Evolutionary conservation across 1,140 invertebrate species (phyloP), one percentile per base, ranked within the genome.

Genomic region (Melitaea cinxia): DNA sequence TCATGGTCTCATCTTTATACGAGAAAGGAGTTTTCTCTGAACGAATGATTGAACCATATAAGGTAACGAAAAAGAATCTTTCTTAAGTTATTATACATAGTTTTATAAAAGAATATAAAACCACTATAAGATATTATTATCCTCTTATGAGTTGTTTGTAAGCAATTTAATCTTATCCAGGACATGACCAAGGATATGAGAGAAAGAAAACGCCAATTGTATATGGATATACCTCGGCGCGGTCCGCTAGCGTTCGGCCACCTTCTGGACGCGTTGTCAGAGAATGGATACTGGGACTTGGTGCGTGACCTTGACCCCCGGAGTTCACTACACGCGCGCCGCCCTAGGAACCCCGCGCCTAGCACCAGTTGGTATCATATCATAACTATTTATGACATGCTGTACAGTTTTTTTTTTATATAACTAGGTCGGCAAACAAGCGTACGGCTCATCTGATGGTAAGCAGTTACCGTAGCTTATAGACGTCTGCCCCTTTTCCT

Each of bases 21-120:
- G 88, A 91, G 70, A 91, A 88, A 68, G 84, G 82, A 35, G 89
- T 91, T 2, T 91, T 91, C 60, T 89, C 91, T 0, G 75, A 82
- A 17, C 72, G 73, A 49, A 91, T 91, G 88, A 89, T 89, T 24
- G 91, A 91, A 70, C 80, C 76, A 7, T 91, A 87, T 55, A 81
- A 72, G 67, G 91, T 91, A 67, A 78, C 17, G 3, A 9, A 14
- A 12, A n/a, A 0, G 2, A 3, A 37, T n/a, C 2, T 4, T n/a
- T 15, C n/a, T 14, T 37, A 37, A 37, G n/a, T 37, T 14, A 37
- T 14, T 26, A 26, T 26, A 2, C 24, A 4, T 2, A 26, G 2
- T 26, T 4, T 4, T 4, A 26, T 26, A n/a, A n/a, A n/a, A n/a
- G n/a, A n/a, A n/a, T n/a, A n/a, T n/a, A n/a, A n/a, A n/a, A n/a